Percentiles rank a stretch among this genome's conserved stretches.
These are phyloP conservation scores for Parnassius apollo DNA, from an alignment of 2,888 invertebrate genomes.

Conservation along the genomic window DNA sequence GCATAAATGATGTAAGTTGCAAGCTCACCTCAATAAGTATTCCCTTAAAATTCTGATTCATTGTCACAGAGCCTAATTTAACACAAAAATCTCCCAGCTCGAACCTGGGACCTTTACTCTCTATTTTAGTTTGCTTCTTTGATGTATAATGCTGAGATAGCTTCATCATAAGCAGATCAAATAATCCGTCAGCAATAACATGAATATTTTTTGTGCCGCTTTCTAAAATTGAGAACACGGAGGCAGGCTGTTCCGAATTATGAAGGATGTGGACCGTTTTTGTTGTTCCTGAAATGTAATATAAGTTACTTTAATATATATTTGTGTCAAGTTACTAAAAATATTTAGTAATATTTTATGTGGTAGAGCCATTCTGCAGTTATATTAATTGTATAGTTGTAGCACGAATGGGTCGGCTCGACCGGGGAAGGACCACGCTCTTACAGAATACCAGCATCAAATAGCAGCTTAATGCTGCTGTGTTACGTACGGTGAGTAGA, in stretches of 20 bases:
- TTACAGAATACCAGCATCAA: too few relatives aligned
- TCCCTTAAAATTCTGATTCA: constrained; percentile 96
- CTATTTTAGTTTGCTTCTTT: constrained; percentile 93
- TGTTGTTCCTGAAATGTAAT: constrained; percentile 81
- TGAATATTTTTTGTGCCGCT: constrained; percentile 92
- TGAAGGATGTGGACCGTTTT: constrained; percentile 95
- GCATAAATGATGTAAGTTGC: not conserved
- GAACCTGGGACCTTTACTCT: constrained; percentile 93
- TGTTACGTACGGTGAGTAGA: too few relatives aligned
- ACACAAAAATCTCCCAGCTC: constrained; percentile 96
- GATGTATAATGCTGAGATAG: constrained; percentile 92
- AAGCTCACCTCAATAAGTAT: constrained; percentile 90
- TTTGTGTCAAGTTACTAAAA: too few relatives aligned
- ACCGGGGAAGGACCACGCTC: too few relatives aligned
- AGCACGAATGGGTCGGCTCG: too few relatives aligned
- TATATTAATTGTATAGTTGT: too few relatives aligned
- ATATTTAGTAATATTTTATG: too few relatives aligned
- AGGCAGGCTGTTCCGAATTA: constrained; percentile 97
- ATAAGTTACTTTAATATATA: not conserved
- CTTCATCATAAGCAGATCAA: constrained; percentile 95
- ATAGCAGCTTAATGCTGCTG: too few relatives aligned
- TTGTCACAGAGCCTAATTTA: constrained; percentile 95
- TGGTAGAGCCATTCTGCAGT: too few relatives aligned
- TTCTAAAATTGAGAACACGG: constrained; percentile 95
- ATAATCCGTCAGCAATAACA: constrained; percentile 93